phyloP scores from a whole-genome alignment of 2,888 invertebrate genomes.

The Portevinia maculata region DNA sequence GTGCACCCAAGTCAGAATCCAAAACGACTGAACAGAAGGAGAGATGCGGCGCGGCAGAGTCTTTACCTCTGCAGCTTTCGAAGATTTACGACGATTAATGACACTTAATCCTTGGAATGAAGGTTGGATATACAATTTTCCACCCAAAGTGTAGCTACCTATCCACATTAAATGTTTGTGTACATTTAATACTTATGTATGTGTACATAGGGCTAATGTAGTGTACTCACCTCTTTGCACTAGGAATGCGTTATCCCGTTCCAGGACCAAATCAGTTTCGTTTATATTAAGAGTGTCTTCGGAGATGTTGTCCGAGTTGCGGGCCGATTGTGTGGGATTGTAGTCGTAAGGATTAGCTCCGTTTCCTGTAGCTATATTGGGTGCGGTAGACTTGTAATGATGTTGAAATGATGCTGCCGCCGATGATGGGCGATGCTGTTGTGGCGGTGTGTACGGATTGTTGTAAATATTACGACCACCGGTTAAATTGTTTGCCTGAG shows the following conservation, averaged over 20 bases:
- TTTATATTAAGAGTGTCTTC: conserved; percentile 89
- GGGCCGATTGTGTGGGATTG: conserved; percentile 84
- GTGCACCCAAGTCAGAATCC: not conserved
- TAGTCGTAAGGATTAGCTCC: conserved; percentile 79
- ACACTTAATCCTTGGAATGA: conserved; percentile 73
- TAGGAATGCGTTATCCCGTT: conserved; percentile 91
- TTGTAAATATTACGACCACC: conserved; percentile 85
- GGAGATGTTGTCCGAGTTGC: conserved; percentile 89
- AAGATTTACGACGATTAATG: conserved; percentile 75
- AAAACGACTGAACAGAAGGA: not conserved
- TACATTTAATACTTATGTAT: conserved; percentile 21
- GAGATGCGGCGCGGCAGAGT: not conserved
- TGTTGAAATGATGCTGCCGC: conserved; percentile 77
- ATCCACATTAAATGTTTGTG: conserved; percentile 4
- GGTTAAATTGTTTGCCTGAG: conserved; percentile 75
- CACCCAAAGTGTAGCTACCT: conserved; percentile 3
- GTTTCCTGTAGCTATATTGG: conserved; percentile 74
- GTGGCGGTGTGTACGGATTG: conserved; percentile 83
- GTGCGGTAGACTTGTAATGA: conserved; percentile 79
- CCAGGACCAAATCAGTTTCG: conserved; percentile 92
- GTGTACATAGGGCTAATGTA: conserved; percentile 38
- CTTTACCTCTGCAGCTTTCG: conserved; percentile 60
- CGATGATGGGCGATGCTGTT: conserved; percentile 75
- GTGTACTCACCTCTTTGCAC: conserved; percentile 90
- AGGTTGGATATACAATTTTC: conserved; percentile 57